Evolutionary conservation across 2,888 invertebrate genomes (phyloP).

Genomic region (Polydrusus pterygomalis): DNA sequence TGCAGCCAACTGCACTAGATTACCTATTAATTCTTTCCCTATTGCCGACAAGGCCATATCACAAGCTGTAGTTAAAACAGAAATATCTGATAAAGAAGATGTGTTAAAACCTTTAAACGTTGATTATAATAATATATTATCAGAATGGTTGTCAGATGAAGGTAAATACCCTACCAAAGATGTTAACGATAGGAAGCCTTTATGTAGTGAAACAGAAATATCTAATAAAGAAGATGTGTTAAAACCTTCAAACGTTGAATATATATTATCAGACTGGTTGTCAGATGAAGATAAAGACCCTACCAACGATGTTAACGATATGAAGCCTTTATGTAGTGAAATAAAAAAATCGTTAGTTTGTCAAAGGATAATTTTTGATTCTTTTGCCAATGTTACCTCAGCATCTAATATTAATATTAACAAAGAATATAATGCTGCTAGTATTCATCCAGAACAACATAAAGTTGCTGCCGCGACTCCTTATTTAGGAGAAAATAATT

Average conservation of each 20-base stretch:
- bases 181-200: neutral
- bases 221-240: too few relatives aligned
- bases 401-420: too few relatives aligned
- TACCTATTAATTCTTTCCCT: neutral
- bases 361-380: conserved; percentile 14
- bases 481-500: neutral
- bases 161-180: neutral
- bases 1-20: too few relatives aligned
- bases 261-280: neutral
- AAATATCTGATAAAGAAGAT: too few relatives aligned
- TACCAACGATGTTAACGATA: neutral
- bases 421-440: neutral
- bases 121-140: too few relatives aligned
- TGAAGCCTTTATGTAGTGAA: neutral
- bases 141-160: neutral
- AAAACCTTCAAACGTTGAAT: too few relatives aligned
- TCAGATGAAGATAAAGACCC: neutral
- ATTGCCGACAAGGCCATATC: too few relatives aligned
- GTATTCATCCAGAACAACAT: neutral
- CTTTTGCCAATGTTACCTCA: neutral
- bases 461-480: neutral
- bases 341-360: conserved; percentile 1
- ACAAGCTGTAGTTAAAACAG: too few relatives aligned
- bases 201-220: too few relatives aligned
- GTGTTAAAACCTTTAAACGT: too few relatives aligned